Evolutionary conservation across 2,888 invertebrate species (phyloP).

Genomic region (Geophilus truncorum): DNA sequence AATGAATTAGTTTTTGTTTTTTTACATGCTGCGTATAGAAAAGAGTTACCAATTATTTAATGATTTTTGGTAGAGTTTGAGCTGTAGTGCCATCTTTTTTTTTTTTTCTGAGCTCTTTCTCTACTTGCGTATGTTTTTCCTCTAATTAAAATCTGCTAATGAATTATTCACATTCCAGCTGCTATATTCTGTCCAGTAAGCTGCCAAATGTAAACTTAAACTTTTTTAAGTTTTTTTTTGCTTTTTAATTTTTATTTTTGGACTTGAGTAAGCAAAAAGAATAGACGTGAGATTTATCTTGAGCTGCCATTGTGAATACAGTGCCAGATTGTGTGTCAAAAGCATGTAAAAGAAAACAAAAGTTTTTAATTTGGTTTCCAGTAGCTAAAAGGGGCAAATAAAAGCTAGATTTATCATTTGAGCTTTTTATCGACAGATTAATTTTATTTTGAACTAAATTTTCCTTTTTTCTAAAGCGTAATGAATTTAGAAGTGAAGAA

Average conservation of each 20-base stretch:
- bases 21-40: background rate
- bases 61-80: background rate
- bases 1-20: background rate
- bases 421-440: background rate
- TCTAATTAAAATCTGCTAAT: background rate
- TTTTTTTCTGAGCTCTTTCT: background rate
- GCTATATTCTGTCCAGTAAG: background rate
- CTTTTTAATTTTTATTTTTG: background rate
- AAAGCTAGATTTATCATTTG: too few species aligned
- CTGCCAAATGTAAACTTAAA: background rate
- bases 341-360: too few species aligned
- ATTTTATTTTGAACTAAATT: background rate
- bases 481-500: background rate
- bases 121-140: background rate
- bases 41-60: background rate
- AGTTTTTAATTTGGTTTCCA: background rate
- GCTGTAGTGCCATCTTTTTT: background rate
- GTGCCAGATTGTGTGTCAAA: background rate
- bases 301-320: background rate
- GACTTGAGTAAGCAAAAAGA: background rate
- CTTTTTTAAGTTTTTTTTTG: background rate
- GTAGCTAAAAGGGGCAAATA: background rate
- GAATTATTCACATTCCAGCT: background rate
- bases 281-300: background rate
- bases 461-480: background rate